Evolutionary conservation across 35 echinoderm and acorn worm species (phyloP).

Genomic region (Amphiura filiformis): DNA sequence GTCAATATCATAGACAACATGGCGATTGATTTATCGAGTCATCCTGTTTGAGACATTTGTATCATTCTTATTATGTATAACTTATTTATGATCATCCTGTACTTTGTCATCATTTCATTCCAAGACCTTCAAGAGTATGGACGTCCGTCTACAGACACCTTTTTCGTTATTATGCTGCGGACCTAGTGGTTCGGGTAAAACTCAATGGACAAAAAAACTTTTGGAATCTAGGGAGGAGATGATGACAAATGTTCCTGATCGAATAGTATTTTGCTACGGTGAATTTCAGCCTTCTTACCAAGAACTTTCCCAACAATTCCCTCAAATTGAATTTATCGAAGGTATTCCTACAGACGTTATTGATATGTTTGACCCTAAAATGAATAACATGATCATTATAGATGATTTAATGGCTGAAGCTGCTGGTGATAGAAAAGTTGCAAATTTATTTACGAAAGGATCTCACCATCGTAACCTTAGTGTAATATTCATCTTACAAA

Average conservation of each 20-base stretch:
- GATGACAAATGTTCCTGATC: neutral
- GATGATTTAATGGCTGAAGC: constrained; percentile 51
- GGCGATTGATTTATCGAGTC: neutral
- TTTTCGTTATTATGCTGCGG: neutral
- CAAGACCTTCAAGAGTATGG: neutral
- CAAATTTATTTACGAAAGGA: constrained; percentile 52
- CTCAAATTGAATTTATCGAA: neutral
- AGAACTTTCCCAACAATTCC: neutral
- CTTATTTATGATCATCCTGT: too few species aligned
- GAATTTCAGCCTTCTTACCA: neutral
- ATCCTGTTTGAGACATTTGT: neutral
- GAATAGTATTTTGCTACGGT: neutral
- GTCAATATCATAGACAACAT: neutral
- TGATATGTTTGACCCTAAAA: neutral
- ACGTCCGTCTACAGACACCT: neutral
- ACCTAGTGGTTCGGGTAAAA: neutral
- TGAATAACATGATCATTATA: neutral
- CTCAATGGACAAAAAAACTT: neutral
- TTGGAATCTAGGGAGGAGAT: neutral
- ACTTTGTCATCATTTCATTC: neutral
- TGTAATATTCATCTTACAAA: constrained; percentile 49
- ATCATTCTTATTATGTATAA: neutral
- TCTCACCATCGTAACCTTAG: constrained; percentile 48
- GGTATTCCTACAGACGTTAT: neutral
- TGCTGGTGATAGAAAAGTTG: constrained; percentile 33